Percentiles rank a stretch among this genome's conserved stretches.
Evolutionary conservation across 2,113 vertebrate species (phyloP).

Genomic region (Burhinus bistriatus): DNA sequence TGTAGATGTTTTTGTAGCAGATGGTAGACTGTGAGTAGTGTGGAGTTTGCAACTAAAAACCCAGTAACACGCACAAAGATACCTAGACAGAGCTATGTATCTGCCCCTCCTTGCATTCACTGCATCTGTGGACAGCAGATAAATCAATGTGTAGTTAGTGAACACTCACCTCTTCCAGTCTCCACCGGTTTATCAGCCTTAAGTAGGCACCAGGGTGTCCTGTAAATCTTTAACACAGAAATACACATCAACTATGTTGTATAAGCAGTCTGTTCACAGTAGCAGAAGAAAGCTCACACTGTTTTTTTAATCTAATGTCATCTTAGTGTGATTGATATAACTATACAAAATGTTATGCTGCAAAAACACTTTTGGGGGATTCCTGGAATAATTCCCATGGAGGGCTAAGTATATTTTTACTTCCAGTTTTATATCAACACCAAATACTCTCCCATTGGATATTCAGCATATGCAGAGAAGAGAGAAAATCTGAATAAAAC

Average conservation of each 20-base stretch:
- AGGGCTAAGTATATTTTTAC: not conserved
- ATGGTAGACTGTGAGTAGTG: not conserved
- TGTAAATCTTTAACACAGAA: slow-evolving; percentile 84
- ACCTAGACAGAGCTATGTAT: not conserved
- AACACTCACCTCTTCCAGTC: slow-evolving; percentile 89
- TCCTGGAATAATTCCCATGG: not conserved
- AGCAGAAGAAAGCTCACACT: not conserved
- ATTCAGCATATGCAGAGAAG: not conserved
- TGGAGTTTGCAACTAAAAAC: not conserved
- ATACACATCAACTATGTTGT: slow-evolving; percentile 18
- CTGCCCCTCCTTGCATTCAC: not conserved
- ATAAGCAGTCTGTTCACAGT: not conserved
- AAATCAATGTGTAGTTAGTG: not conserved
- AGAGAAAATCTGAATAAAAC: not conserved
- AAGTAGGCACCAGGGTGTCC: slow-evolving; percentile 92
- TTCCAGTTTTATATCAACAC: not conserved
- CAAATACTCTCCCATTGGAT: not conserved
- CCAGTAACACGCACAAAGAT: not conserved
- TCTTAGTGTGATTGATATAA: not conserved
- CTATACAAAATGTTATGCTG: not conserved
- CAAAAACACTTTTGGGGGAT: not conserved
- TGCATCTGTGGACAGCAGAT: not conserved
- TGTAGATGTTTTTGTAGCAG: not conserved
- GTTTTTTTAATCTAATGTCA: not conserved
- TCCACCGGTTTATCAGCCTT: slow-evolving; percentile 92